A percentile compares a stretch with the other conserved stretches of the same genome.
Evolutionary conservation across 2,113 vertebrate species (phyloP).

Genomic region (Gallinago jamesoni): DNA sequence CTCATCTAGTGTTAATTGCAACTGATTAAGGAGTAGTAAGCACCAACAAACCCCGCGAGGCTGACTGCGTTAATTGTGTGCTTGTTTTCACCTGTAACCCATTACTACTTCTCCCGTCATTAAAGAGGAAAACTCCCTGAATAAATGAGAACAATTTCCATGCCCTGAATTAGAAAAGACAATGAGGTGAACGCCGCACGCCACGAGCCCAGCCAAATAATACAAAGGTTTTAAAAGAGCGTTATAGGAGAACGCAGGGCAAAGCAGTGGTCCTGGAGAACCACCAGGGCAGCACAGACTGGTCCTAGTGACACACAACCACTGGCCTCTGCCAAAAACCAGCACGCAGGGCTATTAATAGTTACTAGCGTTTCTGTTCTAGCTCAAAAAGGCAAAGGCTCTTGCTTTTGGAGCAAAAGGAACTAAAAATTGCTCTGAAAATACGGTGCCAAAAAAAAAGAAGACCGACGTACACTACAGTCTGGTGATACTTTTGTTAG

Average conservation of each 20-base stretch:
- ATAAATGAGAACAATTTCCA: background rate
- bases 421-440: background rate
- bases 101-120: background rate
- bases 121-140: background rate
- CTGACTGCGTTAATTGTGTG: conserved; percentile 46
- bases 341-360: background rate
- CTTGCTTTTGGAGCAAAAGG: background rate
- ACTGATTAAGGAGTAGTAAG: conserved; percentile 52
- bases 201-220: background rate
- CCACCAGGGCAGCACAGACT: background rate
- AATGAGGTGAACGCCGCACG: background rate
- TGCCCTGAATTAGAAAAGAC: background rate
- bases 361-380: background rate
- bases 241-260: background rate
- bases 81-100: conserved; percentile 52
- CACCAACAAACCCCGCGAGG: conserved; percentile 3
- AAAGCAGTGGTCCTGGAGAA: background rate
- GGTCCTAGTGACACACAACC: background rate
- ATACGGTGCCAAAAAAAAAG: background rate
- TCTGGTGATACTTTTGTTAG: background rate
- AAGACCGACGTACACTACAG: too few relatives aligned
- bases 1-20: conserved; percentile 47
- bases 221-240: background rate
- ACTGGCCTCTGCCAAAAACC: background rate
- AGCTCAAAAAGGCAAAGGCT: background rate